phyloP scores from a whole-genome alignment of 2,113 vertebrate species.

The Halcyon malimbica region DNA sequence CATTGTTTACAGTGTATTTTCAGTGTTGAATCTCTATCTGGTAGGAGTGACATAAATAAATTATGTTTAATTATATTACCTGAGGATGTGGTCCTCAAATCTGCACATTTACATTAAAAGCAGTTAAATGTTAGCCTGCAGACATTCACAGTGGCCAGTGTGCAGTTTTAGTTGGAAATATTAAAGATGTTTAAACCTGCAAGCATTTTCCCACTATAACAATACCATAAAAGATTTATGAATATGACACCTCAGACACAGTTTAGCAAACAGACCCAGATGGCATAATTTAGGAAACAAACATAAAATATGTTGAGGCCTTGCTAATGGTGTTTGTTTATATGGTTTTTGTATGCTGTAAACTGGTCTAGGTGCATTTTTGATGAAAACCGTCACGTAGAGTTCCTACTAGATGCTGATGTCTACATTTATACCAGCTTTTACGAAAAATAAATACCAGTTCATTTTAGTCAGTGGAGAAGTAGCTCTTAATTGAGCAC shows the following conservation, averaged over 20 bases:
- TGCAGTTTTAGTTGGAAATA: background rate
- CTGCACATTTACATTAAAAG: background rate
- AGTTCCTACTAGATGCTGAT: background rate
- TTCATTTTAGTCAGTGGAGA: background rate
- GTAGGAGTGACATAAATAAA: background rate
- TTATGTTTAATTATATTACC: background rate
- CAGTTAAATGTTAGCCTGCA: background rate
- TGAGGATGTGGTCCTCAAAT: background rate
- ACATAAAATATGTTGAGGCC: background rate
- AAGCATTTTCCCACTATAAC: background rate
- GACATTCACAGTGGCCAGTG: background rate
- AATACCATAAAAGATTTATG: conserved; percentile 6
- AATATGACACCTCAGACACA: conserved; percentile 3
- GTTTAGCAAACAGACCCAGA: conserved; percentile 39
- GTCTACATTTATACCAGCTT: background rate
- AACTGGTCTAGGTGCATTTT: background rate
- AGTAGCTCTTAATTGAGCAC: background rate
- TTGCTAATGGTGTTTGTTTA: conserved; percentile 25
- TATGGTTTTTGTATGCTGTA: background rate
- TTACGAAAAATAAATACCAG: background rate
- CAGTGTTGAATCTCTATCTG: background rate
- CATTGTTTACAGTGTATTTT: background rate
- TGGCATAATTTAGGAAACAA: conserved; percentile 49
- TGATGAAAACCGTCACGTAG: background rate
- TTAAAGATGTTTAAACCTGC: background rate